Conservation (phyloP, 1,140 invertebrate genomes). For the Batillaria attramentaria region DNA sequence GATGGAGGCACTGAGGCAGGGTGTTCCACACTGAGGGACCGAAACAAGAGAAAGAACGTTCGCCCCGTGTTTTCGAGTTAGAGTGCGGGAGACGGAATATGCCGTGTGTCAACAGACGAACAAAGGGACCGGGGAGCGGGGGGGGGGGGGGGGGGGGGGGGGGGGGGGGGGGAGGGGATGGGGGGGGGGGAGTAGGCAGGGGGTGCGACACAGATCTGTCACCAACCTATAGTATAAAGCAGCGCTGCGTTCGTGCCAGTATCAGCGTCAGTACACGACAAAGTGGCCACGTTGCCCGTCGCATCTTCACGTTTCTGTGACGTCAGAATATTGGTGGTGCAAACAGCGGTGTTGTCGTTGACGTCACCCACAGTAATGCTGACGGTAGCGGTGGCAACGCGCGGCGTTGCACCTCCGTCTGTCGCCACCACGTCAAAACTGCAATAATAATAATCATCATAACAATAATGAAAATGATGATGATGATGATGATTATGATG, state of each 20-base stretch:
- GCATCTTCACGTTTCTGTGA: slow-evolving; percentile 37
- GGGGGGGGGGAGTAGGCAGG: background rate
- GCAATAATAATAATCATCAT: no score
- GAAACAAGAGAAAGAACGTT: no score
- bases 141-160: background rate
- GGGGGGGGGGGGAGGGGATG: background rate
- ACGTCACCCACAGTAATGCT: slow-evolving; percentile 49
- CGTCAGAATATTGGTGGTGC: slow-evolving; percentile 37
- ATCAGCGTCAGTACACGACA: slow-evolving; percentile 54
- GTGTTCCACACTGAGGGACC: background rate
- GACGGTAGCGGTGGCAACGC: slow-evolving; percentile 40
- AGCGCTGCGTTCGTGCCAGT: slow-evolving; percentile 37
- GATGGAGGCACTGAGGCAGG: background rate
- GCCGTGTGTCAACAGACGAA: background rate
- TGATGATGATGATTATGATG: no score
- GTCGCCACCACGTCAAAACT: slow-evolving; percentile 32
- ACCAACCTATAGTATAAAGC: slow-evolving; percentile 45
- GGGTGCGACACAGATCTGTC: slow-evolving; percentile 12
- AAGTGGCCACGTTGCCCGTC: slow-evolving; percentile 29
- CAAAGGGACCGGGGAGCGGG: background rate
- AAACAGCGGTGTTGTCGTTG: slow-evolving; percentile 55
- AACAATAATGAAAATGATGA: no score
- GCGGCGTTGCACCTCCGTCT: slow-evolving; percentile 38
- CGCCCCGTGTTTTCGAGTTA: background rate
- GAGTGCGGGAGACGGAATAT: background rate